Evolutionary conservation across 2,797 vertebrate genomes (phyloP).

Genomic region (Morelia viridis): DNA sequence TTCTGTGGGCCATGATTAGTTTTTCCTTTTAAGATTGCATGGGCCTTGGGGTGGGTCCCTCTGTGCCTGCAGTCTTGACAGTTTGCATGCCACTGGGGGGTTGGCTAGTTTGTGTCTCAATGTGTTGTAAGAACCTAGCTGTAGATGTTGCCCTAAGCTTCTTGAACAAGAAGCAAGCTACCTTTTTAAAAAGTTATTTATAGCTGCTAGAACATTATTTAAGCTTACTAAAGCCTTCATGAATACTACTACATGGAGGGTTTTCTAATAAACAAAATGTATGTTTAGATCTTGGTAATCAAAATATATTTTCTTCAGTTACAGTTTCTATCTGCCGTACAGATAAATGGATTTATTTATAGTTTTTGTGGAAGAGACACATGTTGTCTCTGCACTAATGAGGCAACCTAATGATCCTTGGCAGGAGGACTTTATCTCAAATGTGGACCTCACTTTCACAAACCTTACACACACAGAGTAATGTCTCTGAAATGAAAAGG

Average conservation of each 20-base stretch:
- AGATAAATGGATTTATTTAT: neutral
- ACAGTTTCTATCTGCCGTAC: neutral
- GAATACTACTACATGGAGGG: neutral
- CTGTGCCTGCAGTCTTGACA: too few relatives aligned
- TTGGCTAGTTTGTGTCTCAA: too few relatives aligned
- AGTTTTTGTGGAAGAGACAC: neutral
- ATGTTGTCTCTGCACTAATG: neutral
- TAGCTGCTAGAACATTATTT: neutral
- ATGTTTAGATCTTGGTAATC: too few relatives aligned
- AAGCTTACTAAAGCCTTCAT: neutral
- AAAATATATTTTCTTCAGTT: neutral
- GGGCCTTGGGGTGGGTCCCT: too few relatives aligned
- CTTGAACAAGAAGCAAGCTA: too few relatives aligned
- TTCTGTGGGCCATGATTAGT: too few relatives aligned
- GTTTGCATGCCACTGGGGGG: too few relatives aligned
- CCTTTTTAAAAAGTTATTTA: neutral
- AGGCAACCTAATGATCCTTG: neutral
- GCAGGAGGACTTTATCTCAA: neutral
- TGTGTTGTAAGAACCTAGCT: too few relatives aligned
- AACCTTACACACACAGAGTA: neutral
- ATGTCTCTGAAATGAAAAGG: neutral
- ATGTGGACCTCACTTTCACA: neutral
- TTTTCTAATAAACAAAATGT: neutral
- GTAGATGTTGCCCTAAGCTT: too few relatives aligned
- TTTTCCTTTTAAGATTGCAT: too few relatives aligned